A percentile compares a stretch with the other conserved stretches of the same genome.
phyloP scores from a whole-genome alignment of 2,888 invertebrate genomes.

The Megamerina dolium region DNA sequence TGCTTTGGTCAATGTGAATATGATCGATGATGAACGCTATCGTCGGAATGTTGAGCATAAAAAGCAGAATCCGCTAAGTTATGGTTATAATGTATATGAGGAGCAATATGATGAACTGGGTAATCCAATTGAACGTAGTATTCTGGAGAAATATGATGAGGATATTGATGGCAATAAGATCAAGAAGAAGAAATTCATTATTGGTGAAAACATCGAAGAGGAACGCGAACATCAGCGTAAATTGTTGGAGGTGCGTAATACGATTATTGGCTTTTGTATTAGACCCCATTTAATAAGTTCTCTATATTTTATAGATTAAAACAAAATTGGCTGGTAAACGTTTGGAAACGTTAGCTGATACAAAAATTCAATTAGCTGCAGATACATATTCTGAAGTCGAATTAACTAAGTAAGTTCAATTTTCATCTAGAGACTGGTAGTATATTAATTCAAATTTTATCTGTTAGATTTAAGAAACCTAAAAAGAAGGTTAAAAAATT shows the following conservation, averaged over 20 bases:
- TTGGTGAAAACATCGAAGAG: conserved; percentile 62
- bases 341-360: conserved; percentile 66
- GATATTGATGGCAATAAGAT: conserved; percentile 59
- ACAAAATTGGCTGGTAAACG: conserved; percentile 60
- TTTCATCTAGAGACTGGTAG: too few species aligned
- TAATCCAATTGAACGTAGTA: conserved; percentile 57
- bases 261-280: too few species aligned
- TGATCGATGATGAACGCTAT: conserved; percentile 77
- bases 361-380: conserved; percentile 66
- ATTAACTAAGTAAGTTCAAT: conserved; percentile 68
- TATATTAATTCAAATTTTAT: too few species aligned
- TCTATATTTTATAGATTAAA: conserved; percentile 52
- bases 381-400: conserved; percentile 87
- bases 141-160: conserved; percentile 92
- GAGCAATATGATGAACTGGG: conserved; percentile 66
- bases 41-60: conserved; percentile 79
- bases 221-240: conserved; percentile 53
- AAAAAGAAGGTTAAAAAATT: conserved; percentile 72
- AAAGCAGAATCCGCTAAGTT: conserved; percentile 74
- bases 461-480: conserved; percentile 80
- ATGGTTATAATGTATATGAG: conserved; percentile 80
- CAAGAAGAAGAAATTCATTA: conserved; percentile 62
- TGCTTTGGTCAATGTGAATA: conserved; percentile 85
- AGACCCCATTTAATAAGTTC: too few species aligned
- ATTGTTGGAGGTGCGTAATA: conserved; percentile 30